Conservation (phyloP, 2,113 vertebrate species). For the Charina bottae region DNA sequence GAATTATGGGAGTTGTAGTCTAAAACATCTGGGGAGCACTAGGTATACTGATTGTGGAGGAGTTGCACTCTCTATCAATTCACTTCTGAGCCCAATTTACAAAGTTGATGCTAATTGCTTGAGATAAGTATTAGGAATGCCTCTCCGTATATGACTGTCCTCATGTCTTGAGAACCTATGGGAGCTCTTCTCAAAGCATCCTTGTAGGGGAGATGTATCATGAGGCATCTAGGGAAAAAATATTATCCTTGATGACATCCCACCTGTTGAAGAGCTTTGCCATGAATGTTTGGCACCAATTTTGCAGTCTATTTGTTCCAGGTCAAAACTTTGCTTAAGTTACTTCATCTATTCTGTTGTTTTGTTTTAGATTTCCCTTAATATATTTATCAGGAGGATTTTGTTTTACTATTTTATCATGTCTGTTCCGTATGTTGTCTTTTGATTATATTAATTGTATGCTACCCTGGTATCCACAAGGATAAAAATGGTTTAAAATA, state of each 20-base stretch:
- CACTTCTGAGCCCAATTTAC: neutral
- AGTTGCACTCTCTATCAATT: neutral
- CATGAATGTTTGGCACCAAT: neutral
- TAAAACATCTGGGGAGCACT: neutral
- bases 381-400: too few relatives aligned
- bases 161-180: neutral
- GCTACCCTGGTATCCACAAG: too few relatives aligned
- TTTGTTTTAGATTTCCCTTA: neutral
- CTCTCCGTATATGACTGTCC: neutral
- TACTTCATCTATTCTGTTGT: neutral
- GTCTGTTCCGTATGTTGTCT: too few relatives aligned
- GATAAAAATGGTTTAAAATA: too few relatives aligned
- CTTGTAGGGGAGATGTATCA: neutral
- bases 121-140: neutral
- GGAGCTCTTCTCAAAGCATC: neutral
- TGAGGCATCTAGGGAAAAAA: neutral
- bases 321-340: neutral
- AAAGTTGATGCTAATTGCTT: neutral
- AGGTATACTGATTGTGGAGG: neutral
- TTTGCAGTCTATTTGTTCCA: neutral
- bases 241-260: neutral
- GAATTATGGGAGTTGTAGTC: neutral
- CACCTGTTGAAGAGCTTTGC: neutral
- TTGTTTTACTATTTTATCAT: too few relatives aligned
- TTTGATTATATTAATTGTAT: too few relatives aligned